Percentiles rank a stretch among this genome's conserved stretches.
phyloP scores from a whole-genome alignment of 2,113 vertebrate genomes.

The Burhinus bistriatus region DNA sequence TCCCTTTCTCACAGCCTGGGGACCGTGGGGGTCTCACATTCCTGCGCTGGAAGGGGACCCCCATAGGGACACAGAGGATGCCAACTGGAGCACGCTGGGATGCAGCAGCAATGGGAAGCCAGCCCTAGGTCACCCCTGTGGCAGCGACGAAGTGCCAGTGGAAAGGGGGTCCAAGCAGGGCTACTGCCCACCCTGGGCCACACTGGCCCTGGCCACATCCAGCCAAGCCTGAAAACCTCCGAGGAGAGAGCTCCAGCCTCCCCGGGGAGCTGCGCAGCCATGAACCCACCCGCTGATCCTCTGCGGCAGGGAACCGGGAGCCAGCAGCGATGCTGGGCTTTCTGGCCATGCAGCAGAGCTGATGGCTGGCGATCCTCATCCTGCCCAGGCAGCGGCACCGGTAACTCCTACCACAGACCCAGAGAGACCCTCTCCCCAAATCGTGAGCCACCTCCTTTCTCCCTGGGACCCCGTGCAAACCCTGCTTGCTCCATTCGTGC shows the following conservation, averaged over 20 bases:
- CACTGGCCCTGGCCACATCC: not conserved
- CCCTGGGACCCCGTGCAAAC: not conserved
- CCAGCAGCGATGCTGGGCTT: not conserved
- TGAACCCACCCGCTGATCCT: fast-evolving
- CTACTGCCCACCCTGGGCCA: not conserved
- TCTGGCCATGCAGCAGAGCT: not conserved
- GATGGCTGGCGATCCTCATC: fast-evolving
- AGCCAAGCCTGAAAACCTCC: not conserved
- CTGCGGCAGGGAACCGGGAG: fast-evolving
- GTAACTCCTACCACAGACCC: not conserved
- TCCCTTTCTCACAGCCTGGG: not conserved
- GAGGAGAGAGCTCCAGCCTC: not conserved
- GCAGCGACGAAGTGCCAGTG: not conserved
- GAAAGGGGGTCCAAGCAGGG: not conserved
- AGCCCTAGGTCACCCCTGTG: not conserved
- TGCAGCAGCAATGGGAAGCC: not conserved
- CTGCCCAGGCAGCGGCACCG: not conserved
- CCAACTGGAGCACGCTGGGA: fast-evolving
- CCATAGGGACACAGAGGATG: fast-evolving
- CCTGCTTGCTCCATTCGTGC: not conserved
- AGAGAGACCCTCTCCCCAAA: not conserved
- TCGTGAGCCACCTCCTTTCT: no score
- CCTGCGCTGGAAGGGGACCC: not conserved
- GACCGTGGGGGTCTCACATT: fast-evolving
- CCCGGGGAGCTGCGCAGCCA: not conserved